Evolutionary conservation across 2,888 invertebrate species (phyloP).

Genomic region (Gymnoscelis rufifasciata): DNA sequence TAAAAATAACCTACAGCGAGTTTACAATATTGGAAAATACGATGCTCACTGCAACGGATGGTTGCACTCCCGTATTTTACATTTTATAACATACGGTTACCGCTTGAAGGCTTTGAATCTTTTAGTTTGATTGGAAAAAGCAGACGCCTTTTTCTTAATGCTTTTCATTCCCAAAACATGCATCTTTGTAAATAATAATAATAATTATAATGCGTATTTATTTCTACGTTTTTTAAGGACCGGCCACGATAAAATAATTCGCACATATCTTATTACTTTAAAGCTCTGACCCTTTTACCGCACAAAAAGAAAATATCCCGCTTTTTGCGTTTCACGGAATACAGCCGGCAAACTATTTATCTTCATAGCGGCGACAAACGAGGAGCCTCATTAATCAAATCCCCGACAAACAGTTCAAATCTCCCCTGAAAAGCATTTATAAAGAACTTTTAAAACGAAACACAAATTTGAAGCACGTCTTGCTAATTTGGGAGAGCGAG

Average conservation of each 20-base stretch:
- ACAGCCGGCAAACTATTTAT: conserved; percentile 41
- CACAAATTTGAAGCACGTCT: conserved; percentile 12
- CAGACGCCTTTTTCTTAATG: too few relatives aligned
- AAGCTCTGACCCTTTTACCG: neutral
- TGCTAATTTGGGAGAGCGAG: conserved; percentile 6
- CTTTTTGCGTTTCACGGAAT: conserved; percentile 21
- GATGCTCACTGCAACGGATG: neutral
- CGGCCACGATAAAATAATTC: too few relatives aligned
- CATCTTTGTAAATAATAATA: too few relatives aligned
- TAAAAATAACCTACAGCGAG: neutral
- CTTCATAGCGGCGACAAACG: conserved; percentile 47
- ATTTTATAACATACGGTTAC: too few relatives aligned
- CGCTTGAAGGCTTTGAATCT: too few relatives aligned
- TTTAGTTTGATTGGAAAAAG: too few relatives aligned
- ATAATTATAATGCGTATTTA: too few relatives aligned
- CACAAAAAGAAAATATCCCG: conserved; percentile 14
- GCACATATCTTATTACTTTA: neutral
- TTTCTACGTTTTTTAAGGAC: too few relatives aligned
- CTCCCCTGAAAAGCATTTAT: conserved; percentile 19
- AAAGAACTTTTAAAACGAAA: conserved; percentile 17
- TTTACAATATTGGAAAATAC: neutral
- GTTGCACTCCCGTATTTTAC: neutral
- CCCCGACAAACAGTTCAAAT: conserved; percentile 33
- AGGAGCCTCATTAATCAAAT: conserved; percentile 46
- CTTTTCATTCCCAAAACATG: too few relatives aligned